Base-by-base conservation (phyloP, 2,113 vertebrate genomes). In the Oxygymnocypris stewartii region DNA sequence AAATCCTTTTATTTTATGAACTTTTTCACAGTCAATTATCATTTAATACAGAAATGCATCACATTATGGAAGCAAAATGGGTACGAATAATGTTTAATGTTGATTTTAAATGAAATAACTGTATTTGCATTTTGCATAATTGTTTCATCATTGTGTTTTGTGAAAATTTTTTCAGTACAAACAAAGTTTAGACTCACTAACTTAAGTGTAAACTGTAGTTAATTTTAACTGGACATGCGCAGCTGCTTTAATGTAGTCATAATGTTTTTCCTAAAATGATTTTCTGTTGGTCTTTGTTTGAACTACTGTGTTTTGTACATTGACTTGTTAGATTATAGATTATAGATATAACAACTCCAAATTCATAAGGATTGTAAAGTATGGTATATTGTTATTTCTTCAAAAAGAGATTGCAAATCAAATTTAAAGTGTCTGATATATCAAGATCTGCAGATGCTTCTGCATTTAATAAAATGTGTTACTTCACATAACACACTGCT, bases 401-500 rank as follows among this genome's bases (percentile, higher is more conserved):
- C 14, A 44, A 63, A 59, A 63, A 25, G 23, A 25, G 3, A 16
- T 35, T 59, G 77, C 31, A 23, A n/a, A 59, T 79, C 42, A 44
- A 75, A 80, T 40, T 54, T 28, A 54, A 80, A 57, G 14, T 80
- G 51, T 80, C 71, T 61, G 25, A 18, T 54, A 59, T 54, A 61
- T 42, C 40, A 82, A 59, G 11, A 69, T 40, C 16, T 84, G 74
- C 28, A 69, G 23, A 81, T 54, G n/a, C 37, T 28, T 57, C 37
- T 69, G 25, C 77, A 28, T 76, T 85, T n/a, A 85, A 82, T 82
- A 77, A 54, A 59, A 69, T 20, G 28, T n/a, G 25, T 82, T 54
- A 57, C 47, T 85, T 65, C 8, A 31, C 18, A 47, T 49, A 67
- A 47, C 20, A 54, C n/a, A 40, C 20, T 57, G 40, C 40, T n/a